Evolutionary conservation across 2,888 invertebrate species (phyloP).

Genomic region (Antheraea assamensis): DNA sequence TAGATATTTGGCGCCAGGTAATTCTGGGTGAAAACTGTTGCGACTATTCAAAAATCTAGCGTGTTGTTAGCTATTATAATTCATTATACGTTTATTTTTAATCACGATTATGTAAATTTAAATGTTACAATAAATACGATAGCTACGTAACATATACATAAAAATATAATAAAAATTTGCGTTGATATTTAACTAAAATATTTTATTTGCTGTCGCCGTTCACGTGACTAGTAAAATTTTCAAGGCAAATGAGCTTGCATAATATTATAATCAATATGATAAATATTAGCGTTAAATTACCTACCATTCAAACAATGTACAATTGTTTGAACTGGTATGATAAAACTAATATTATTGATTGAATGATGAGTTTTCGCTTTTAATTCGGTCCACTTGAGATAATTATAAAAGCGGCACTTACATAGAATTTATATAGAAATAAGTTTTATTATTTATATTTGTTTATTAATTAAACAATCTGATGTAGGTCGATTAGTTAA

Average conservation of each 20-base stretch:
- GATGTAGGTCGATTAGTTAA: neutral
- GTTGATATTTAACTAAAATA: neutral
- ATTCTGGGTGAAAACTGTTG: too few species aligned
- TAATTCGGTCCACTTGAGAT: slow-evolving; percentile 16
- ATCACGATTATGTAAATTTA: neutral
- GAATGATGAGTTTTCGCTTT: slow-evolving; percentile 9
- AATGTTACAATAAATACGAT: neutral
- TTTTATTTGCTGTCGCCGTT: neutral
- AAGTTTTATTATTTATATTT: slow-evolving; percentile 4
- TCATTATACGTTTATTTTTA: neutral
- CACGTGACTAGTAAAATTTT: slow-evolving; percentile 24
- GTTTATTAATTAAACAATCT: slow-evolving; percentile 7
- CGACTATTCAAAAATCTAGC: neutral
- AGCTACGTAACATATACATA: neutral
- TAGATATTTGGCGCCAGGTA: too few species aligned
- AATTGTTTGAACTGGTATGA: slow-evolving; percentile 43
- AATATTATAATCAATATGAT: slow-evolving; percentile 43
- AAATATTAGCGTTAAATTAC: slow-evolving; percentile 47
- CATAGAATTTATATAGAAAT: neutral
- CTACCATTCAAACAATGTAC: slow-evolving; percentile 34
- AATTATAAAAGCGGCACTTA: neutral
- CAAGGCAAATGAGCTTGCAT: slow-evolving; percentile 46
- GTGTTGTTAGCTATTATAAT: neutral
- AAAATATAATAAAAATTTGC: neutral
- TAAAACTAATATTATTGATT: slow-evolving; percentile 33